These are phyloP conservation scores for Agonopterix subpropinquella DNA, from an alignment of 2,888 invertebrate genomes.

Conservation along the genomic window DNA sequence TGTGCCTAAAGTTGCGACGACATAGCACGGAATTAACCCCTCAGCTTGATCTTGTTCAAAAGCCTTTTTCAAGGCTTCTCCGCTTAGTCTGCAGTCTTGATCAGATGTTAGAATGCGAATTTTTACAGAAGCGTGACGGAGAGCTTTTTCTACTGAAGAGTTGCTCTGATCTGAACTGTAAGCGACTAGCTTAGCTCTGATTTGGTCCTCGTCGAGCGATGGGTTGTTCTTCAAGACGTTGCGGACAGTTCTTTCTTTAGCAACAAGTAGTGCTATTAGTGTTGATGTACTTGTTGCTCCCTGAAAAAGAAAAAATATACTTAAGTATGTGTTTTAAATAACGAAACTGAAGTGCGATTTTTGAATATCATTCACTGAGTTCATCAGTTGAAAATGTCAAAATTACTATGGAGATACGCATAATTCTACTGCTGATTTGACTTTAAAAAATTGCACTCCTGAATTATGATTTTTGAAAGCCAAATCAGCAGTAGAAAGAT, in stretches of 20 bases:
- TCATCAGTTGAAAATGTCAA: too few species aligned
- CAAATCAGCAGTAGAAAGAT: too few species aligned
- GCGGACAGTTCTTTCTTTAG: conserved; percentile 82
- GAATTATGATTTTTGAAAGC: too few species aligned
- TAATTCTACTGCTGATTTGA: too few species aligned
- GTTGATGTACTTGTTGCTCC: conserved; percentile 95
- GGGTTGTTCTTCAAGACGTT: conserved; percentile 72
- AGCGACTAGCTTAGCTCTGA: conserved; percentile 83
- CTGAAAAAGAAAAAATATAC: conserved; percentile 41
- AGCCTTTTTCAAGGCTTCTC: conserved; percentile 79
- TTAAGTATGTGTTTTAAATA: background rate
- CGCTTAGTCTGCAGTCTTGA: conserved; percentile 79
- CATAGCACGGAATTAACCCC: conserved; percentile 92
- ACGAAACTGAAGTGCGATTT: too few species aligned
- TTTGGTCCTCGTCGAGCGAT: conserved; percentile 75
- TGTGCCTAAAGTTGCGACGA: conserved; percentile 89
- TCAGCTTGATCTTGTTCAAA: conserved; percentile 84
- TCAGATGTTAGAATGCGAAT: conserved; percentile 84
- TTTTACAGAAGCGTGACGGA: conserved; percentile 84
- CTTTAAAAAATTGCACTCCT: too few species aligned
- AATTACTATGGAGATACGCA: too few species aligned
- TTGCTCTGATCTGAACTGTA: conserved; percentile 93
- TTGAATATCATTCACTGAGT: too few species aligned
- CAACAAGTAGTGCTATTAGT: conserved; percentile 86
- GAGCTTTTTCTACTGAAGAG: conserved; percentile 92